Conservation (phyloP, 2,888 invertebrate species). For the Trachelus stipa region DNA sequence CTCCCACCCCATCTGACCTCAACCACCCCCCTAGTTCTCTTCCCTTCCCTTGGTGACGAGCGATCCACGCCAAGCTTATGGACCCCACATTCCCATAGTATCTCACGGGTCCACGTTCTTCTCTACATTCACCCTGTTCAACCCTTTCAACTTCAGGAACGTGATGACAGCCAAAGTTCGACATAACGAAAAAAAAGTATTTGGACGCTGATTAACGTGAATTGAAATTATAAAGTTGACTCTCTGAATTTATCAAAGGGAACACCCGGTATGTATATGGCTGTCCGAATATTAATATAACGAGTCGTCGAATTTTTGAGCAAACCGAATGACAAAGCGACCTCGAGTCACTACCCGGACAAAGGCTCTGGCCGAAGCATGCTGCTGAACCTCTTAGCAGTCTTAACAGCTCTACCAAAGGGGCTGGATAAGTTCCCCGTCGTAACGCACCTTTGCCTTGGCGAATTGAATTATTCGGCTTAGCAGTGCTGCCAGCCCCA, state of each 20-base stretch:
- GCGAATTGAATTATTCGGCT: not conserved
- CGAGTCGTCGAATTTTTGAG: not conserved
- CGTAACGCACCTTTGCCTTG: not conserved
- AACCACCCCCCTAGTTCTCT: not conserved
- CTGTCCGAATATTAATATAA: not conserved
- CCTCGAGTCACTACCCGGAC: not conserved
- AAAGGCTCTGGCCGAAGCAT: not conserved
- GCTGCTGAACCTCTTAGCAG: not conserved
- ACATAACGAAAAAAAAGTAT: not conserved
- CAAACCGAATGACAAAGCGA: not conserved
- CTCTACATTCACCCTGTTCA: not conserved
- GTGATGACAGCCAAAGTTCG: not conserved
- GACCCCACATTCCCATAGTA: not conserved
- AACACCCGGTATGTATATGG: not conserved
- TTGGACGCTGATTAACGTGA: not conserved
- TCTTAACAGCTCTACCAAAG: not conserved
- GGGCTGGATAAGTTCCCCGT: not conserved
- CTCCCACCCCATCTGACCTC: not conserved
- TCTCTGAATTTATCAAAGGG: not conserved
- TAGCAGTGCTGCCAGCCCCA: not conserved
- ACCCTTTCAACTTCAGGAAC: not conserved
- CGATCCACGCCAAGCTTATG: not conserved
- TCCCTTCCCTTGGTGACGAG: not conserved
- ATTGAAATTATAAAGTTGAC: not conserved
- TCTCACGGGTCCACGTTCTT: not conserved